Evolutionary conservation across 2,113 vertebrate genomes (phyloP).

Genomic region (Trematomus loennbergii): DNA sequence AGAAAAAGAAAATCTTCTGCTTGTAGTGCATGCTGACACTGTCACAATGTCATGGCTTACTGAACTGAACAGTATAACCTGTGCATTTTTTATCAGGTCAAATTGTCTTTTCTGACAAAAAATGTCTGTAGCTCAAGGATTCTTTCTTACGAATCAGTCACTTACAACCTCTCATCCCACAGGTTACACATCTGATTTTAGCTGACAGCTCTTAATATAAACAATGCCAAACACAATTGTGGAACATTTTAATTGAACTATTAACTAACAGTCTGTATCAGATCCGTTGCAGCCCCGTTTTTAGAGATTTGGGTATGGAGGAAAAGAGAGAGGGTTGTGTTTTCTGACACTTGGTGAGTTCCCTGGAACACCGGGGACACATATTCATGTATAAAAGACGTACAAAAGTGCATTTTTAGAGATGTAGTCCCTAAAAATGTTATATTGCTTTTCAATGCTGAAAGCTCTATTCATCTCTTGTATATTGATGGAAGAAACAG

Average conservation of each 20-base stretch:
- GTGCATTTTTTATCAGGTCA: background rate
- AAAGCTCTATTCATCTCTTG: background rate
- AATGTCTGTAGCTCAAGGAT: background rate
- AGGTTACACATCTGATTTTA: background rate
- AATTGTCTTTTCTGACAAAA: constrained; percentile 2
- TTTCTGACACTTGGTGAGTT: too few species aligned
- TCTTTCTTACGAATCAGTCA: background rate
- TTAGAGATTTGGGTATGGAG: too few species aligned
- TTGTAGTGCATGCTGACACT: background rate
- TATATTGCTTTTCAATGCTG: background rate
- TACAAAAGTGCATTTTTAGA: too few species aligned
- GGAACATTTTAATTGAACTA: background rate
- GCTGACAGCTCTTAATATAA: background rate
- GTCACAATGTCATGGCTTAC: background rate
- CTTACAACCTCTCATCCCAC: background rate
- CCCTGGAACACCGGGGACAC: too few species aligned
- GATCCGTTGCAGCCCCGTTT: too few species aligned
- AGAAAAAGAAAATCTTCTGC: background rate
- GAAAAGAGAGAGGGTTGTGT: too few species aligned
- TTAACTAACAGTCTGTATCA: too few species aligned
- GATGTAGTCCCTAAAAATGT: background rate
- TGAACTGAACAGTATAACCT: background rate
- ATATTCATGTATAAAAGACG: too few species aligned
- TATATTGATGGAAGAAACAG: background rate
- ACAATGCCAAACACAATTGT: background rate